Base-by-base conservation (phyloP, 2,888 invertebrate species). In the Dascillus cervinus region DNA sequence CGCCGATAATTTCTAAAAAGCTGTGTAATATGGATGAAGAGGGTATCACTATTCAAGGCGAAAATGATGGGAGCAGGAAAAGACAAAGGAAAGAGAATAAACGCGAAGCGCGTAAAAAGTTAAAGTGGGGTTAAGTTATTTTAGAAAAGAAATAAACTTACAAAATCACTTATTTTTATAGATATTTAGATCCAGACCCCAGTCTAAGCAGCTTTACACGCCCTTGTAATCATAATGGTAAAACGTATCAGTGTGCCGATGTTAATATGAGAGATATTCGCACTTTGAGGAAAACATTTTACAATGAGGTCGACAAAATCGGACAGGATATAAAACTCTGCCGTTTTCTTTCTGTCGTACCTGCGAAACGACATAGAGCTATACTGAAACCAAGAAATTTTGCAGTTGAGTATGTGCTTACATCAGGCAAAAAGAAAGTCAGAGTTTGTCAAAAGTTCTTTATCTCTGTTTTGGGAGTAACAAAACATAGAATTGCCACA, bases 401-500 rank as follows among this genome's bases (percentile, higher is more conserved):
- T 4, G 4, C 29, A 3, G 11, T 29, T 5, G 3, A 11, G 20
- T 29, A 29, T 13, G 11, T 29, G 3, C 11, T 29, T 21, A 29
- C 20, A 21, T 6, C 15, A 11, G 15, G 21, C 8, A 29, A 29
- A 21, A 29, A n/a, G 6, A 13, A 11, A 19, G 11, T n/a, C 11
- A 29, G 29, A 29, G 29, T 29, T 29, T 29, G 29, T 22, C 19
- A 29, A 14, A 29, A 19, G 21, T 29, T 29, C 22, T 29, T 29
- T 11, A 3, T 21, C n/a, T 3, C 22, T 9, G 29, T 9, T n/a
- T n/a, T n/a, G n/a, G n/a, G n/a, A n/a, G n/a, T n/a, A n/a, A n/a
- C n/a, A n/a, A 28, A 46, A 26, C 30, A 46, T 20, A 27, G 45
- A 20, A 17, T 47, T 22, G 22, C 34, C 24, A 32, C 17, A 21